A percentile compares a stretch with the other conserved stretches of the same genome.
These are phyloP conservation scores for Tenualosa thibaudeaui DNA, from an alignment of 2,797 vertebrate species.

Conservation along the genomic window DNA sequence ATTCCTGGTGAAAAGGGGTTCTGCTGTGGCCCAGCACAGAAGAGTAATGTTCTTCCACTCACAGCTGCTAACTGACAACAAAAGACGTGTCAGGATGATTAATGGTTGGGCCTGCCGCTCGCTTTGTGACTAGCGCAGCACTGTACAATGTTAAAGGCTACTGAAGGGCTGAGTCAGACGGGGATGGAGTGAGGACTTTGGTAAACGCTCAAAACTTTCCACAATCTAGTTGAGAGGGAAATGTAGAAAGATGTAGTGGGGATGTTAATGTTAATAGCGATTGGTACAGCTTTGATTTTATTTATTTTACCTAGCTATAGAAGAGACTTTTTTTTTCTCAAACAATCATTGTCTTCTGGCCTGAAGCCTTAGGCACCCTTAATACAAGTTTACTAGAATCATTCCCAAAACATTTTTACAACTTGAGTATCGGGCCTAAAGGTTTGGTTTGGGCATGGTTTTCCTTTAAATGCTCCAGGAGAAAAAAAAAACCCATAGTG, in stretches of 20 bases:
- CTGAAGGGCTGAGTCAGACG: slow-evolving; percentile 46
- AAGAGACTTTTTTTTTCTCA: not conserved
- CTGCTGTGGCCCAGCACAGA: slow-evolving; percentile 56
- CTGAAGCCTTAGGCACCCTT: not conserved
- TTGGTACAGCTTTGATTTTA: not conserved
- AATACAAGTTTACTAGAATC: not conserved
- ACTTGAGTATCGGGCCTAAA: not conserved
- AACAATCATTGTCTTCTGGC: not conserved
- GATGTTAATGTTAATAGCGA: not conserved
- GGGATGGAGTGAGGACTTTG: slow-evolving; percentile 30
- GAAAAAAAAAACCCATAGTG: not conserved
- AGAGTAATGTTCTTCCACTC: slow-evolving; percentile 58
- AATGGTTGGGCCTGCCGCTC: slow-evolving; percentile 54
- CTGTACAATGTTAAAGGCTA: slow-evolving; percentile 55
- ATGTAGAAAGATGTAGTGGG: not conserved
- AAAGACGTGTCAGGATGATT: slow-evolving; percentile 58
- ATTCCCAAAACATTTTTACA: not conserved
- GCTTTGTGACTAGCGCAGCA: slow-evolving; percentile 56
- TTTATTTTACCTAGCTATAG: not conserved
- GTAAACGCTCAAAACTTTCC: slow-evolving; percentile 24
- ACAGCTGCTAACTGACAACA: slow-evolving; percentile 63
- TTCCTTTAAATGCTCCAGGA: not conserved
- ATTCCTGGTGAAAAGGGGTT: slow-evolving; percentile 54
- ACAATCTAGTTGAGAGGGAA: not conserved
- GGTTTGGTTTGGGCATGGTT: not conserved